Conservation (phyloP, 1,140 invertebrate genomes). For the Spodoptera litura region DNA sequence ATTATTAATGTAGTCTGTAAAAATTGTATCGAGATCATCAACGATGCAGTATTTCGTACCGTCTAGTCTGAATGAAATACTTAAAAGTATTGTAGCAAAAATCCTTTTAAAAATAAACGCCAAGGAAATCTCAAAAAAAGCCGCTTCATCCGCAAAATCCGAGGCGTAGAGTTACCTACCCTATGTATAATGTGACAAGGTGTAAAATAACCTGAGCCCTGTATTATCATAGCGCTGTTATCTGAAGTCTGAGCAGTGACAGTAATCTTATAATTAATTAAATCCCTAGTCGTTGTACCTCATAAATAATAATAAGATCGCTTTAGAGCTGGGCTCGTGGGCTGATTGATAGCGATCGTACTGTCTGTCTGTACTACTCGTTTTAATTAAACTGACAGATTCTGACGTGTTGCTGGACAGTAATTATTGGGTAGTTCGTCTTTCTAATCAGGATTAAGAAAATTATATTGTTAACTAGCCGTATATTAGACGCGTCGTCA, state of each 20-base stretch:
- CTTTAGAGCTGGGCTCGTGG: neutral
- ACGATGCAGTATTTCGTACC: no score
- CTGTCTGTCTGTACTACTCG: neutral
- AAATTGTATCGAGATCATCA: no score
- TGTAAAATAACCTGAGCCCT: constrained; percentile 16
- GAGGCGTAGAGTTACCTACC: no score
- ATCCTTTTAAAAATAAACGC: neutral
- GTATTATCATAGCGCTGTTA: constrained; percentile 37
- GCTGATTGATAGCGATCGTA: neutral
- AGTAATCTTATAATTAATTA: constrained; percentile 50
- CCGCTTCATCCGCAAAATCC: neutral
- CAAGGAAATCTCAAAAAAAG: neutral
- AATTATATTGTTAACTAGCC: no score
- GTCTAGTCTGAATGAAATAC: no score
- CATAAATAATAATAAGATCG: constrained; percentile 46
- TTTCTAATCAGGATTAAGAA: no score
- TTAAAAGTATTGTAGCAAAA: no score
- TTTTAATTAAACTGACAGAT: neutral
- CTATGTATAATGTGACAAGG: neutral
- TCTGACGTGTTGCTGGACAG: no score
- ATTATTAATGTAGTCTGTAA: no score
- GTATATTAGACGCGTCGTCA: no score
- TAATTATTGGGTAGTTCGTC: no score
- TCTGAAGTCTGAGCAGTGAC: constrained; percentile 37
- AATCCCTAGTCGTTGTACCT: constrained; percentile 27